A percentile compares a stretch with the other conserved stretches of the same genome.
These are phyloP conservation scores for Brachionus paranguensis DNA, from an alignment of 1,140 invertebrate genomes.

Conservation along the genomic window DNA sequence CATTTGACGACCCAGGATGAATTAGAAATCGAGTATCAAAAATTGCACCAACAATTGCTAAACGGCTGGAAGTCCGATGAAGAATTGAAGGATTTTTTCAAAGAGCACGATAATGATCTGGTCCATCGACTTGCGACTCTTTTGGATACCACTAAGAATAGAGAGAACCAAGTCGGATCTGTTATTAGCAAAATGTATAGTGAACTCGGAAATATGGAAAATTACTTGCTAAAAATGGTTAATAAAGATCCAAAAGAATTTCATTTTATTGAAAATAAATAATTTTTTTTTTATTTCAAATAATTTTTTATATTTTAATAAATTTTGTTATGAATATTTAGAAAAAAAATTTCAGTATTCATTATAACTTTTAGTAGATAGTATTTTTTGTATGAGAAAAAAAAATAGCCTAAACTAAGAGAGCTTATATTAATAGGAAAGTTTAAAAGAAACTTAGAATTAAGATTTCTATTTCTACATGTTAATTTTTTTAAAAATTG, in stretches of 20 bases:
- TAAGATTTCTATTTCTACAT: too few species aligned
- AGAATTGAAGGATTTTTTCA: not conserved
- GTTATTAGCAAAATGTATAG: not conserved
- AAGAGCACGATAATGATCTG: not conserved
- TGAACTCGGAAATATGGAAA: not conserved
- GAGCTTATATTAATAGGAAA: too few species aligned
- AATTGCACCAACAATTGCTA: not conserved
- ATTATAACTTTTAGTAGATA: too few species aligned
- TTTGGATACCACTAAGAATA: not conserved
- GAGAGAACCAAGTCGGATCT: constrained; percentile 5
- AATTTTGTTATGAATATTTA: too few species aligned
- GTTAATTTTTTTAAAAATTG: too few species aligned
- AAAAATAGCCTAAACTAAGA: too few species aligned
- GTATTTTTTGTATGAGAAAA: too few species aligned
- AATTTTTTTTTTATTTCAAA: not conserved
- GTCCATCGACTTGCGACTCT: not conserved
- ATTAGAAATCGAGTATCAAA: not conserved
- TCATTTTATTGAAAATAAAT: not conserved
- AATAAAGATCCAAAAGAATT: not conserved
- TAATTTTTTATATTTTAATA: too few species aligned
- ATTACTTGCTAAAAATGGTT: constrained; percentile 8
- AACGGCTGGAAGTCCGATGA: not conserved
- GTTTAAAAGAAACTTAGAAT: too few species aligned
- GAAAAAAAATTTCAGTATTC: too few species aligned
- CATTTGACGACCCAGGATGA: not conserved